phyloP scores from a whole-genome alignment of 2,888 invertebrate genomes.

The Neuroscelio doddi region DNA sequence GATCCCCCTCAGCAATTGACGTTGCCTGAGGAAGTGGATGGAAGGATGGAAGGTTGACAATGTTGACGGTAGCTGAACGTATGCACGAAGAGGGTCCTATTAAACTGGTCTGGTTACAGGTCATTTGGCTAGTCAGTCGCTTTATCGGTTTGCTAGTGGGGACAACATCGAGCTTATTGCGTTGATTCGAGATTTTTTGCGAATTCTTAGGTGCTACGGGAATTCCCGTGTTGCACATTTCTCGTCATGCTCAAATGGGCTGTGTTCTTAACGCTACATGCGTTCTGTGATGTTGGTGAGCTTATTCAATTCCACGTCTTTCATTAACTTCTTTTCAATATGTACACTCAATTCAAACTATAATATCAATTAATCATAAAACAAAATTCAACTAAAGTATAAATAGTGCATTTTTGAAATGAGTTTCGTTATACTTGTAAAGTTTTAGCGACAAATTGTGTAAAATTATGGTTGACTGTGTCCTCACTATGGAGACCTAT shows the following conservation, averaged over 20 bases:
- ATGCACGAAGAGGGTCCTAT: conserved; percentile 57
- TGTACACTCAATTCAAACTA: no score
- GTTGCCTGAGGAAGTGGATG: conserved; percentile 64
- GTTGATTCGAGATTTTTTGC: conserved; percentile 23
- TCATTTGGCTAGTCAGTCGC: conserved; percentile 53
- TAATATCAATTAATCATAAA: no score
- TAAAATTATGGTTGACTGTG: conserved; percentile 74
- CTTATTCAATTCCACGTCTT: not conserved
- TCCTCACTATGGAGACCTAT: conserved; percentile 71
- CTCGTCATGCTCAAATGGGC: conserved; percentile 55
- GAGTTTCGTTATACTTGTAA: no score
- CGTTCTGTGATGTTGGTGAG: conserved; percentile 58
- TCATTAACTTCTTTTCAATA: not conserved
- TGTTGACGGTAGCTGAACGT: conserved; percentile 55
- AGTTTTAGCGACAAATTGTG: conserved; percentile 66
- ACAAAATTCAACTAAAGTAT: no score
- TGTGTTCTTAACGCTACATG: conserved; percentile 50
- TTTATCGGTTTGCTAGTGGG: conserved; percentile 34
- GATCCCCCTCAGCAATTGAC: conserved; percentile 58
- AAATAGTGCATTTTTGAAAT: no score
- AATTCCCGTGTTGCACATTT: conserved; percentile 20
- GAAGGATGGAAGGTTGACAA: conserved; percentile 58
- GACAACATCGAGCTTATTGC: conserved; percentile 21
- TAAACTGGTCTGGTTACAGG: conserved; percentile 59
- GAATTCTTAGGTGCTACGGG: conserved; percentile 26